Percentiles rank a stretch among this genome's conserved stretches.
These are phyloP conservation scores for Lophotis ruficrista DNA, from an alignment of 2,113 vertebrate species.

Conservation along the genomic window DNA sequence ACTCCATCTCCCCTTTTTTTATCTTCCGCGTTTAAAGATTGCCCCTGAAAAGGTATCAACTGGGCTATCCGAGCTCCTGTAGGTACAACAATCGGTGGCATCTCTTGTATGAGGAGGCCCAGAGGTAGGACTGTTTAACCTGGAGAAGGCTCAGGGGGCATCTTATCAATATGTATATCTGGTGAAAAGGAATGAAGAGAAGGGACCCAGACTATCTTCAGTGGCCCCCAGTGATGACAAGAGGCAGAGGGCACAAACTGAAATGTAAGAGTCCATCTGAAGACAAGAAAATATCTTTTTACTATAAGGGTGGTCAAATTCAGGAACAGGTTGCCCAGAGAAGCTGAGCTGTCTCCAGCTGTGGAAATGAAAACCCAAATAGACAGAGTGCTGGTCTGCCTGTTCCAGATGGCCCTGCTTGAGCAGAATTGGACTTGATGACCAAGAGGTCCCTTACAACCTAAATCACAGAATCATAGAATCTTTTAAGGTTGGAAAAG, in stretches of 20 bases:
- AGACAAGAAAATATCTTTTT: no score
- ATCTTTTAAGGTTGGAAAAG: no score
- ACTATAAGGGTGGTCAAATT: no score
- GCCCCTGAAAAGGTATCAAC: no score
- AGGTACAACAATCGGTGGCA: background rate
- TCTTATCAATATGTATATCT: background rate
- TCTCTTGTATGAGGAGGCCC: background rate
- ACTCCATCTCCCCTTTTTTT: no score
- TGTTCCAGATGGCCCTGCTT: background rate
- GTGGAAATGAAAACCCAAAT: background rate
- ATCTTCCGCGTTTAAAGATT: no score
- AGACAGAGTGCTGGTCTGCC: background rate
- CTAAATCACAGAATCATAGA: background rate
- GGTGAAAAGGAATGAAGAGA: background rate
- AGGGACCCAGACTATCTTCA: background rate
- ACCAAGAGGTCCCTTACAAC: background rate
- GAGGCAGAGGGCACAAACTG: background rate
- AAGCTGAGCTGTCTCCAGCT: background rate
- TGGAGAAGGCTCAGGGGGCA: background rate
- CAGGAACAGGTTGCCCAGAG: no score
- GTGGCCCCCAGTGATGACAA: background rate
- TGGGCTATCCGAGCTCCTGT: no score
- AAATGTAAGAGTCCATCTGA: no score
- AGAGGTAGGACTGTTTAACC: background rate
- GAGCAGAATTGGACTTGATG: background rate